These are phyloP conservation scores for Prosapia bicincta DNA, from an alignment of 2,888 invertebrate species.

Conservation along the genomic window DNA sequence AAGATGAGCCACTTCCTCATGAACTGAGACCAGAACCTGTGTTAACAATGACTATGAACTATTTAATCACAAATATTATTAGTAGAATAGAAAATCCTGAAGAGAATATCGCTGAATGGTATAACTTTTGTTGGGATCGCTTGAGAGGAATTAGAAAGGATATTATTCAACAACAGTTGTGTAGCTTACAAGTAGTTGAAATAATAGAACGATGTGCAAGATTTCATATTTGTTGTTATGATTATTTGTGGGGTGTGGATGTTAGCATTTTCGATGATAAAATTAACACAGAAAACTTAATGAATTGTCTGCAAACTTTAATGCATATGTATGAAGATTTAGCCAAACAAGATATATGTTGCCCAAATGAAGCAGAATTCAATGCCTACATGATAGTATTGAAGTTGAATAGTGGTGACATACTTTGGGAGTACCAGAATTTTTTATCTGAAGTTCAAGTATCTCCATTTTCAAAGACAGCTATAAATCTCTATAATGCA, in stretches of 20 bases:
- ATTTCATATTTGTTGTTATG: slow-evolving; percentile 94
- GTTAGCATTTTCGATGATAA: slow-evolving; percentile 89
- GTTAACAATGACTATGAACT: slow-evolving; percentile 83
- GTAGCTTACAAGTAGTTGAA: slow-evolving; percentile 73
- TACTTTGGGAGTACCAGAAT: slow-evolving; percentile 66
- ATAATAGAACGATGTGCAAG: slow-evolving; percentile 94
- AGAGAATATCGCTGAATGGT: slow-evolving; percentile 79
- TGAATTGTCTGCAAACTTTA: slow-evolving; percentile 93
- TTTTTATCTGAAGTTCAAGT: slow-evolving; percentile 70
- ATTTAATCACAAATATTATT: slow-evolving; percentile 75
- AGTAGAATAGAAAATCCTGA: slow-evolving; percentile 49
- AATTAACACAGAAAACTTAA: slow-evolving; percentile 94
- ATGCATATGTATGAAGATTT: slow-evolving; percentile 96
- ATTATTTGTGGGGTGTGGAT: slow-evolving; percentile 83
- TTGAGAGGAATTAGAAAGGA: slow-evolving; percentile 95
- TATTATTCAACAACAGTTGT: slow-evolving; percentile 93
- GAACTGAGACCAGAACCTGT: slow-evolving; percentile 83
- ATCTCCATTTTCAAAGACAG: slow-evolving; percentile 72
- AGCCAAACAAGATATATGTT: slow-evolving; percentile 53
- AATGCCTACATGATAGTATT: slow-evolving; percentile 89
- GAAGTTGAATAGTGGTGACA: slow-evolving; percentile 87
- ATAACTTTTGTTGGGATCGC: slow-evolving; percentile 96
- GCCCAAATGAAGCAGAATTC: slow-evolving; percentile 90
- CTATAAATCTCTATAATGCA: slow-evolving; percentile 76
- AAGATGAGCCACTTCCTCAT: slow-evolving; percentile 91